A percentile compares a stretch with the other conserved stretches of the same genome.
These are phyloP conservation scores for Abrostola triplasia DNA, from an alignment of 2,888 invertebrate genomes.

Conservation along the genomic window DNA sequence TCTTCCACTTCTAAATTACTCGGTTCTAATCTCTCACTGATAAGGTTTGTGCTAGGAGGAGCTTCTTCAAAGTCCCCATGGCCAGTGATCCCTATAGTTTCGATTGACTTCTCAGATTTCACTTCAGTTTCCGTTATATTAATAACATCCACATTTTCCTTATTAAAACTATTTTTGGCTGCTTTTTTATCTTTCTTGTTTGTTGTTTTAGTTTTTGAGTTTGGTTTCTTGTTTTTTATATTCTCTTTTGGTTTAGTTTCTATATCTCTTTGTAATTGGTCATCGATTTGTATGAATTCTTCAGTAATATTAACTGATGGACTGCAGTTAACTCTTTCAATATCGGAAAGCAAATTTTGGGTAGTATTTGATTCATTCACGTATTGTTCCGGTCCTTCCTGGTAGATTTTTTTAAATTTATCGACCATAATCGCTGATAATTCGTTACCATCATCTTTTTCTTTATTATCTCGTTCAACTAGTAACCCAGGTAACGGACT, in stretches of 20 bases:
- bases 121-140: constrained; percentile 31
- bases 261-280: constrained; percentile 20
- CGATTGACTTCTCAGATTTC: constrained; percentile 67
- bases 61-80: constrained; percentile 72
- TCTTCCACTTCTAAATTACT: constrained; percentile 69
- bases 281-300: constrained; percentile 46
- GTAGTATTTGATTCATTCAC: constrained; percentile 66
- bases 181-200: constrained; percentile 16
- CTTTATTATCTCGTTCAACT: constrained; percentile 64
- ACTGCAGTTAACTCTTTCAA: constrained; percentile 61
- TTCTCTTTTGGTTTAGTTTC: constrained; percentile 12
- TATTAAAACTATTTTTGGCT: background rate
- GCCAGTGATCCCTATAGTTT: constrained; percentile 73
- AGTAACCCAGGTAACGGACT: constrained; percentile 78
- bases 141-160: constrained; percentile 17
- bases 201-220: constrained; percentile 6
- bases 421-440: constrained; percentile 65
- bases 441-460: constrained; percentile 57
- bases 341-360: constrained; percentile 69
- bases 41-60: constrained; percentile 65
- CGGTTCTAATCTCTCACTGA: constrained; percentile 59
- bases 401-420: constrained; percentile 68
- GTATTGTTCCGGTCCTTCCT: constrained; percentile 56
- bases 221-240: constrained; percentile 20
- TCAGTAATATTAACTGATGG: constrained; percentile 52